These are phyloP conservation scores for Ormia ochracea DNA, from an alignment of 2,888 invertebrate species.

Conservation along the genomic window DNA sequence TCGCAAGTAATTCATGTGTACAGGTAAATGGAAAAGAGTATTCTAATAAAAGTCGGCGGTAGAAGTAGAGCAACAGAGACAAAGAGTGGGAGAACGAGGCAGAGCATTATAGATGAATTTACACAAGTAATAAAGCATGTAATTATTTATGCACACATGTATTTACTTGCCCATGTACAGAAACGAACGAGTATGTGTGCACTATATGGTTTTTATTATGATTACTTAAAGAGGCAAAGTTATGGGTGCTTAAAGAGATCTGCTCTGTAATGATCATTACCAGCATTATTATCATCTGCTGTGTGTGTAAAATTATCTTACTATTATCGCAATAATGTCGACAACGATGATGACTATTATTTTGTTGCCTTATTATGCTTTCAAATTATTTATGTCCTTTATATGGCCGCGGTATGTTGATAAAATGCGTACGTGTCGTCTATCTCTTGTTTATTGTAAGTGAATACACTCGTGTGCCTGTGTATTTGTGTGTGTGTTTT, in stretches of 20 bases:
- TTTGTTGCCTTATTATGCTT: conserved; percentile 6
- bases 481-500: not conserved
- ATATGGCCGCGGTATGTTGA: conserved; percentile 1
- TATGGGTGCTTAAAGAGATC: not conserved
- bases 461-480: not conserved
- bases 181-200: not conserved
- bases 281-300: not conserved
- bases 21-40: not conserved
- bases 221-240: not conserved
- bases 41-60: not conserved
- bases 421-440: conserved; percentile 1
- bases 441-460: not conserved
- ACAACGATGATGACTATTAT: not conserved
- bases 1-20: not conserved
- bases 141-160: not conserved
- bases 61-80: not conserved
- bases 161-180: too few species aligned
- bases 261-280: conserved; percentile 16
- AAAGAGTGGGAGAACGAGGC: too few species aligned
- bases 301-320: not conserved
- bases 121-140: not conserved
- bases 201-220: not conserved
- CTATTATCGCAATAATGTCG: not conserved
- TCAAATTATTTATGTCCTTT: not conserved
- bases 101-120: not conserved